Conservation (phyloP, 2,113 vertebrate genomes). For the Notechis scutatus region DNA sequence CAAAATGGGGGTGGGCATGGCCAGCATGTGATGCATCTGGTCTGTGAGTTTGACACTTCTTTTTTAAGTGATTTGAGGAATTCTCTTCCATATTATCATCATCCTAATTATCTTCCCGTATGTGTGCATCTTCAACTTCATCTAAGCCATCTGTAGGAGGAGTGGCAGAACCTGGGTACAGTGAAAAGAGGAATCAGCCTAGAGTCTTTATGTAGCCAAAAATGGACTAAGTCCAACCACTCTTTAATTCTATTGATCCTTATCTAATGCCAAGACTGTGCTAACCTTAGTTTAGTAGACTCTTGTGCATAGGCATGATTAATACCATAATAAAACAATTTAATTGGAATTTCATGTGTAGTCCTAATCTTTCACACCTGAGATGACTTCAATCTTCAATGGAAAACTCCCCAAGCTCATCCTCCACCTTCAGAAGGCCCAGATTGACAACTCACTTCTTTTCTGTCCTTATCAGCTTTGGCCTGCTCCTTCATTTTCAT, state of each 20-base stretch:
- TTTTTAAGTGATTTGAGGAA: neutral
- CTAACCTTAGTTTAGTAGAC: neutral
- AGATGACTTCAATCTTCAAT: conserved; percentile 74
- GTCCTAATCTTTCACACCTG: neutral
- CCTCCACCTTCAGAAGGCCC: conserved; percentile 91
- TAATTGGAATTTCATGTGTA: neutral
- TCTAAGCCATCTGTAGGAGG: neutral
- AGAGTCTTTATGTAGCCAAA: neutral
- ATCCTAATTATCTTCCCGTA: neutral
- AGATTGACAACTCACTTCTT: conserved; percentile 91
- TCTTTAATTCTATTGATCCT: neutral
- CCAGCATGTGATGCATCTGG: too few relatives aligned
- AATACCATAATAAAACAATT: neutral
- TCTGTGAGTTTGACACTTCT: neutral
- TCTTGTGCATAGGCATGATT: neutral
- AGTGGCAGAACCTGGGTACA: neutral
- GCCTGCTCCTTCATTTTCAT: neutral
- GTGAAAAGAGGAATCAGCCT: neutral
- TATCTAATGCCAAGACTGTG: neutral
- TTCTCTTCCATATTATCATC: neutral
- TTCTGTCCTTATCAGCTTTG: conserved; percentile 78
- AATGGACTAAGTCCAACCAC: neutral
- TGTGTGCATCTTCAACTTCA: neutral
- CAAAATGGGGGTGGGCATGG: too few relatives aligned
- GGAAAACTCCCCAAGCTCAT: conserved; percentile 94